A percentile compares a stretch with the other conserved stretches of the same genome.
phyloP scores from a whole-genome alignment of 2,797 vertebrate species.

The Cottoperca gobio region DNA sequence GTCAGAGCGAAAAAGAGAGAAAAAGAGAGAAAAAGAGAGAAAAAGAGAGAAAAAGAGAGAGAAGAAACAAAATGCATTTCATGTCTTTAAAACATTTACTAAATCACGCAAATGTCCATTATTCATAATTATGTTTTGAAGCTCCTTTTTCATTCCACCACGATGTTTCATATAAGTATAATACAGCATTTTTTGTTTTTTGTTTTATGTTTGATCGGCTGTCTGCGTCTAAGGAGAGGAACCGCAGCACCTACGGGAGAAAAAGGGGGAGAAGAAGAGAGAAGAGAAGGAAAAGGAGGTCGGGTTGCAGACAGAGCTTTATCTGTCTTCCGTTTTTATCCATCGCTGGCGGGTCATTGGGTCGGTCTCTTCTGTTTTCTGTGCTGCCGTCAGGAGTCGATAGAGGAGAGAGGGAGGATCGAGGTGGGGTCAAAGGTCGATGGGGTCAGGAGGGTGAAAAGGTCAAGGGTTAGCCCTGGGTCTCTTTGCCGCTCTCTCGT shows the following conservation, averaged over 20 bases:
- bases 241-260: slow-evolving; percentile 79
- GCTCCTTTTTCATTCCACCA: slow-evolving; percentile 59
- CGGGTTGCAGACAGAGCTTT: slow-evolving; percentile 56
- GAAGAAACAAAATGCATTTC: slow-evolving; percentile 60
- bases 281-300: slow-evolving; percentile 38
- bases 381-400: slow-evolving; percentile 58
- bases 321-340: slow-evolving; percentile 62
- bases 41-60: slow-evolving; percentile 58
- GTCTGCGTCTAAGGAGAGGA: slow-evolving; percentile 72
- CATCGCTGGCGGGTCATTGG: slow-evolving; percentile 47
- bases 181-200: slow-evolving; percentile 65
- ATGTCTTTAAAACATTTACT: slow-evolving; percentile 64
- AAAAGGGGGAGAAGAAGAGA: slow-evolving; percentile 50
- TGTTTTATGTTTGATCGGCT: slow-evolving; percentile 57
- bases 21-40: slow-evolving; percentile 62
- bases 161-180: slow-evolving; percentile 66
- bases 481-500: slow-evolving; percentile 86
- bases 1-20: slow-evolving; percentile 58
- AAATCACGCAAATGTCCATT: slow-evolving; percentile 65
- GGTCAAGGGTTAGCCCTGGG: slow-evolving; percentile 78
- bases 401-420: slow-evolving; percentile 51
- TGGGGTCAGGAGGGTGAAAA: slow-evolving; percentile 39
- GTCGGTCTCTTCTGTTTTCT: slow-evolving; percentile 66
- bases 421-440: slow-evolving; percentile 50
- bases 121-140: slow-evolving; percentile 59